Evolutionary conservation across 2,797 vertebrate genomes (phyloP), one percentile per base, ranked within the genome.

Genomic region (Ispidina picta): DNA sequence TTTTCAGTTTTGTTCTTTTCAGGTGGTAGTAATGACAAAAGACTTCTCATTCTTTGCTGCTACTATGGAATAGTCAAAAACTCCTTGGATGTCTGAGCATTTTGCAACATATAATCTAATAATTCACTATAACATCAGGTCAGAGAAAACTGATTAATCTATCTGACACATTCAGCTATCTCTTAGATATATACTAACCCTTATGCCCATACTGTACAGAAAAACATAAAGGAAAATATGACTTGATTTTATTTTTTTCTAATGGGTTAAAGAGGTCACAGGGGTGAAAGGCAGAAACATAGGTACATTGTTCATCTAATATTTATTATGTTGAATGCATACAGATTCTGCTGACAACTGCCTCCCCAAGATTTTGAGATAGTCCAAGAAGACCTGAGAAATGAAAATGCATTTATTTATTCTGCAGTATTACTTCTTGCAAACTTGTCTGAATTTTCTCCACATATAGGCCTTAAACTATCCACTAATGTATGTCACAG

Each of bases 111-210:
- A 90, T 92, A 86, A 88, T 92, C 81, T 84, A 90, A 84, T 94
- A 93, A 94, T 84, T 90, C 86, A 68, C 54, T 71, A 55, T 71
- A 92, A 46, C 86, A 90, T 88, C 56, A 80, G 83, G 78, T 90
- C 81, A 90, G 71, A 84, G 86, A 91, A 92, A 71, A 90, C 81
- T 90, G 93, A 92, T 93, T 93, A 81, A 92, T 93, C 92, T 82
- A 76, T 90, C 74, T 90, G 81, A 95, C 86, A 80, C 69, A 51
- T 86, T 91, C 88, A 82, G 60, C 68, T 91, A 71, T 83, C 78
- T 88, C 86, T 94, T 85, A 93, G 88, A 85, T 87, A 90, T 77
- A 85, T 77, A 46, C 39, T 91, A 90, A 84, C 69, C 72, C 75
- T 87, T 91, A 68, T 87, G 88, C 65, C 51, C 62, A 85, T 84